Base-by-base conservation (phyloP, 2,888 invertebrate genomes). In the Drosophila emarginata region DNA sequence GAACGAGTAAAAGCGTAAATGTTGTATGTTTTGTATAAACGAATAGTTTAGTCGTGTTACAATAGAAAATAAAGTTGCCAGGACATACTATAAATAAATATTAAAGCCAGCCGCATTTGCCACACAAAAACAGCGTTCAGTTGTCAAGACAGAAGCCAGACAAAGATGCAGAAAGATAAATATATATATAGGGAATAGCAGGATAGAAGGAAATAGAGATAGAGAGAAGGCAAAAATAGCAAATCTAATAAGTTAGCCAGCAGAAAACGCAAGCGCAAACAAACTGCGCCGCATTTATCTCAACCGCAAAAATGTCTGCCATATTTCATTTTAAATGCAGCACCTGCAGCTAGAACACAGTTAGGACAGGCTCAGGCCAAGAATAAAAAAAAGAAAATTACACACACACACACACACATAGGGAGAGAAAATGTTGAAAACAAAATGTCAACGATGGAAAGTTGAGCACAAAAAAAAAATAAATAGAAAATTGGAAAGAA, bases 251-350 rank as follows among this genome's bases (percentile, higher is more conserved):
- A 82, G 74, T 74, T 73, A 69, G 78, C 64, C 74, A 73, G 72
- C 65, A 64, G 59, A 67, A 53, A 67, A 68, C 67, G 66, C 64
- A 69, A 74, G 23, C 65, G 68, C 69, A 85, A 83, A 78, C 80
- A 78, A 83, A 82, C 83, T 78, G 74, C 68, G 72, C 56, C 84
- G 76, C 80, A 78, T 80, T 80, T 83, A 86, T 78, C 75, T 82
- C 71, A 75, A 72, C 84, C 87, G 81, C 80, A 80, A 83, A 86
- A 86, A 83, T 80, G 84, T 67, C 84, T 78, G 68, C 84, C 87
- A 83, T 82, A 82, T 82, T 82, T 83, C 87, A 86, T 82, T 83
- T 83, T 72, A 78, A 77, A 74, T 87, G 81, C 82, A 82, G 82
- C 84, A 83, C 82, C 82, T 82, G 82, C 87, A 86, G 74, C 81